phyloP scores from a whole-genome alignment of 2,797 vertebrate species.

The Antrozous pallidus region DNA sequence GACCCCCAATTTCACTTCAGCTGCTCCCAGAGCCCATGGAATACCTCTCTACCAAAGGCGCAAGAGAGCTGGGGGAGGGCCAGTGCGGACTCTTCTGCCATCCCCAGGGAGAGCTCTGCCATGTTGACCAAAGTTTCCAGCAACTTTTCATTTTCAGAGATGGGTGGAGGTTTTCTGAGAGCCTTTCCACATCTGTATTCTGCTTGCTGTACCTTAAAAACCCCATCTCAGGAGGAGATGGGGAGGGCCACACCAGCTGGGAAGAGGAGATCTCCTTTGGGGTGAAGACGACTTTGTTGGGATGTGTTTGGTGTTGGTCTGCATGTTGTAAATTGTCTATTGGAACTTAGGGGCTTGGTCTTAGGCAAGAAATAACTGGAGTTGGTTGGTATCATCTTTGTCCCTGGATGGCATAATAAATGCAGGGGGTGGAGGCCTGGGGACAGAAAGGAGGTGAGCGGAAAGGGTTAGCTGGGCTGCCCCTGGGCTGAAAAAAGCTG shows the following conservation, averaged over 20 bases:
- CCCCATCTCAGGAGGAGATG: background rate
- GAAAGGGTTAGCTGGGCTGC: background rate
- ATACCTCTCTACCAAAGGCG: background rate
- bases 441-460: background rate
- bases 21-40: background rate
- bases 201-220: conserved; percentile 11
- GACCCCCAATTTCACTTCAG: background rate
- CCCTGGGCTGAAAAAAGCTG: background rate
- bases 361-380: conserved; percentile 16
- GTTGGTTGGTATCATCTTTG: background rate
- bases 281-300: conserved; percentile 5
- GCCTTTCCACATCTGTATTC: background rate
- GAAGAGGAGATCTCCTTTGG: background rate
- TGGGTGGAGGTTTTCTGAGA: background rate
- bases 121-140: background rate
- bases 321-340: conserved; percentile 8
- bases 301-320: background rate
- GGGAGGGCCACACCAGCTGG: background rate
- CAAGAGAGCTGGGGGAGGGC: background rate
- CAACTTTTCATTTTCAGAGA: conserved; percentile 55
- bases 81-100: background rate
- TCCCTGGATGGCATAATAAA: background rate
- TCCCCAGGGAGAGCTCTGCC: background rate
- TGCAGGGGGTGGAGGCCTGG: background rate
- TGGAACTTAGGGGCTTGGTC: background rate